Conservation (phyloP, 1,140 invertebrate genomes). For the Danaus melanippus region DNA sequence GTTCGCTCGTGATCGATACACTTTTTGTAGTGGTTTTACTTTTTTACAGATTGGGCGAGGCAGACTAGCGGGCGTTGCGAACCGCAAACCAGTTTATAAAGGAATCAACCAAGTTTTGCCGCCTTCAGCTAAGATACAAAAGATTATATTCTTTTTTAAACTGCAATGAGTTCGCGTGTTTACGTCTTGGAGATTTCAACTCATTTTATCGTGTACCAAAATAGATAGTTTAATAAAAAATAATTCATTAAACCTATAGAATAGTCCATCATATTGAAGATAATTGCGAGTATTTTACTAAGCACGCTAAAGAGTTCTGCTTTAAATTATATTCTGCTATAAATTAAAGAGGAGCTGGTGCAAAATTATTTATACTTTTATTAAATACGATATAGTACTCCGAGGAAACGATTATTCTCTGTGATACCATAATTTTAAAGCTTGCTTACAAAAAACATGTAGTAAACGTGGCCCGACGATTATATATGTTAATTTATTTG, state of each 20-base stretch:
- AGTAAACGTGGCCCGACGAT: slow-evolving; percentile 13
- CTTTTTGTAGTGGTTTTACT: slow-evolving; percentile 31
- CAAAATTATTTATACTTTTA: no score
- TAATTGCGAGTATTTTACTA: no score
- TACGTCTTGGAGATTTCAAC: slow-evolving; percentile 7
- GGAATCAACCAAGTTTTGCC: slow-evolving; percentile 22
- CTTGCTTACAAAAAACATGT: slow-evolving; percentile 17
- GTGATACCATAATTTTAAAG: no score
- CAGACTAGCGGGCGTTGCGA: slow-evolving; percentile 58
- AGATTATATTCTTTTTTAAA: slow-evolving; percentile 13
- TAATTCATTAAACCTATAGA: no score
- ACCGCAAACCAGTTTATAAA: slow-evolving; percentile 44
- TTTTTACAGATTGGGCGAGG: slow-evolving; percentile 43
- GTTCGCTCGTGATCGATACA: slow-evolving; percentile 21
- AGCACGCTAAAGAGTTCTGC: no score
- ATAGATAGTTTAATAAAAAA: no score
- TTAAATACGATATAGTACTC: no score
- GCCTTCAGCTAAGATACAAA: slow-evolving; percentile 14
- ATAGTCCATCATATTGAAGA: no score
- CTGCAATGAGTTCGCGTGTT: slow-evolving; percentile 15
- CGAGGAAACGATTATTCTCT: no score
- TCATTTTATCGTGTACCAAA: background rate
- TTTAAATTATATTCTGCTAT: no score
- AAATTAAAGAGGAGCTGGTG: no score
- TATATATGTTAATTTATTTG: slow-evolving; percentile 21